Evolutionary conservation across 2,888 invertebrate genomes (phyloP), one percentile per base, ranked within the genome.

Genomic region (Mimumesa dahlbomi): DNA sequence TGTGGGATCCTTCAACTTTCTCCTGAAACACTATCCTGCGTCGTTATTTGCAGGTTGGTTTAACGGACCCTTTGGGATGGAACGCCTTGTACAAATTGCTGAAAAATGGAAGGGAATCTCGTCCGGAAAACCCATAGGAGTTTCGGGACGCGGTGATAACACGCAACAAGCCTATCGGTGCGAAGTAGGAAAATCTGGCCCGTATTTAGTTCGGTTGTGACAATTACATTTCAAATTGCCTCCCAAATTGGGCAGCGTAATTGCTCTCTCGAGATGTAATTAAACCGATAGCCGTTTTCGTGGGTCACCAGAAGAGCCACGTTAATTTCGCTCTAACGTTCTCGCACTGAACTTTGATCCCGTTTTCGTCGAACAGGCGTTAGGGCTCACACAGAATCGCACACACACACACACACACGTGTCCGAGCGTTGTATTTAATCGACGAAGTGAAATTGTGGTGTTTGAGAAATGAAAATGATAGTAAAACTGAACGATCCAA

Each of bases 231-330:
- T 67, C 56, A 75, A 79, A 77, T 77, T 73, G 58, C 67, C 56
- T 25, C 52, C 49, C 43, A 71, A 73, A 81, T 79, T 77, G 70
- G 73, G 36, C 61, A 13, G 58, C 54, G 66, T 77, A 81, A 81
- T 79, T 69, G 65, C 67, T 52, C 53, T 36, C 65, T 40, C 31
- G 61, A 73, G 79, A 77, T 70, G 74, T 59, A 81, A 81, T 81
- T 81, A 81, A 79, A 75, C 67, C 67, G 76, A 81, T 81, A 81
- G 71, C 68, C 65, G 64, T 75, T 76, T 81, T 69, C 68, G 71
- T 61, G 66, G 76, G 40, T 64, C 70, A 40, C 63, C 63, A 66
- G 72, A 74, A 74, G 74, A 64, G 50, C 62, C 63, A 42, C 56
- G 62, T 63, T 78, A 81, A 74, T 81, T 78, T 68, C 64, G 62